Conservation (phyloP, 2,797 vertebrate species). For the Pygocentrus nattereri region DNA sequence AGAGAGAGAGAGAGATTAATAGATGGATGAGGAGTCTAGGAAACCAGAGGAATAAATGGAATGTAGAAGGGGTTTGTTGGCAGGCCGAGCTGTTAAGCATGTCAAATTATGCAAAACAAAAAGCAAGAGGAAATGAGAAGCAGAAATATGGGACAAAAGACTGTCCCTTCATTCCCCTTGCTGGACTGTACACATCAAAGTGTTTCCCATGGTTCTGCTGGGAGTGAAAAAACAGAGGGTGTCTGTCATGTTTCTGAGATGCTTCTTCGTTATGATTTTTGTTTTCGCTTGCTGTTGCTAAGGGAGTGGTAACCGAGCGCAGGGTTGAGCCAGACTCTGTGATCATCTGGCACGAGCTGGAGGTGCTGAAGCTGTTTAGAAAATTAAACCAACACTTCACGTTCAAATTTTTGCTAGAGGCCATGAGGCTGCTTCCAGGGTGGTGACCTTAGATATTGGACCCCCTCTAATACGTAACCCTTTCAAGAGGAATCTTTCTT, state of each 20-base stretch:
- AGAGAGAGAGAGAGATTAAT: constrained; percentile 50
- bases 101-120: constrained; percentile 26
- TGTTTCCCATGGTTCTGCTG: constrained; percentile 40
- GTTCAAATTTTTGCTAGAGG: constrained; percentile 23
- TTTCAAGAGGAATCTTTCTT: not conserved
- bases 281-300: constrained; percentile 74
- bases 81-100: constrained; percentile 23
- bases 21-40: constrained; percentile 25
- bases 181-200: constrained; percentile 29
- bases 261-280: constrained; percentile 66
- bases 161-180: constrained; percentile 25
- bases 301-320: constrained; percentile 64
- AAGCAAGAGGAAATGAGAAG: not conserved
- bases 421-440: not conserved
- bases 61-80: not conserved
- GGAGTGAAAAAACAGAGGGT: constrained; percentile 42
- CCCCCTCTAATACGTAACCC: not conserved
- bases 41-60: constrained; percentile 22
- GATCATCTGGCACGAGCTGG: constrained; percentile 32
- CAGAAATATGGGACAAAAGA: not conserved
- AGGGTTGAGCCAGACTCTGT: constrained; percentile 63
- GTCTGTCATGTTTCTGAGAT: constrained; percentile 46
- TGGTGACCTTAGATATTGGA: constrained; percentile 1
- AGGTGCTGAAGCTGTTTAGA: constrained; percentile 21
- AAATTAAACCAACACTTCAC: constrained; percentile 18